Evolutionary conservation across 2,888 invertebrate species (phyloP), one percentile per base, ranked within the genome.

Genomic region (Hecatera dysodea): DNA sequence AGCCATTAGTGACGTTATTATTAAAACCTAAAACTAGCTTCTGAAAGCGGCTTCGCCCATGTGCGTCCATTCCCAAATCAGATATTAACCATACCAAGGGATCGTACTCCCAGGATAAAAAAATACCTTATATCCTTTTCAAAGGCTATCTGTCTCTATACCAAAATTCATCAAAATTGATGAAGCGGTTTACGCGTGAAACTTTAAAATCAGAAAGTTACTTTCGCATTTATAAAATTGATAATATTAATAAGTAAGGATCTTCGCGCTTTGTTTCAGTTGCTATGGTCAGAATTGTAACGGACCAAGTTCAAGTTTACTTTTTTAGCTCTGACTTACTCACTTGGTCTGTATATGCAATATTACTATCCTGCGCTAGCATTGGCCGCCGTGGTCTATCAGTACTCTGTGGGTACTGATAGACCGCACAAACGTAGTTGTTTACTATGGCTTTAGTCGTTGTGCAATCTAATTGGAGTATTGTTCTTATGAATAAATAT

Each of bases 391-490:
- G 12, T 15, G 15, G 12, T 2, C 7, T 55, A 1, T 48, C 12
- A 12, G 22, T 48, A 6, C 12, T 55, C 33, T n/a, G 33, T 36
- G 33, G 67, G 46, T 55, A n/a, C n/a, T n/a, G n/a, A n/a, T n/a
- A n/a, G n/a, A n/a, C 50, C 33, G 44, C 50, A 42, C 27, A 67
- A 42, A 70, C 17, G 59, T 46, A 46, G 44, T 48, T 42, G 24
- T 42, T 67, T 48, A n/a, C 39, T 75, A 67, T 55, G 22, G 62
- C 56, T 67, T 33, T 12, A 60, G 42, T 48, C 57, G 44, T 66
- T 78, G 46, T 36, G 69, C 50, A 78, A 78, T 56, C 53, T 57
- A 67, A 75, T 67, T 62, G 62, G 56, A 55, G 56, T 53, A 59
- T 69, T 72, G 61, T 64, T 80, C 11, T 62, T 50, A 50, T 56